Evolutionary conservation across 1,140 invertebrate genomes (phyloP), one percentile per base, ranked within the genome.

Genomic region (Drosophila funebris): DNA sequence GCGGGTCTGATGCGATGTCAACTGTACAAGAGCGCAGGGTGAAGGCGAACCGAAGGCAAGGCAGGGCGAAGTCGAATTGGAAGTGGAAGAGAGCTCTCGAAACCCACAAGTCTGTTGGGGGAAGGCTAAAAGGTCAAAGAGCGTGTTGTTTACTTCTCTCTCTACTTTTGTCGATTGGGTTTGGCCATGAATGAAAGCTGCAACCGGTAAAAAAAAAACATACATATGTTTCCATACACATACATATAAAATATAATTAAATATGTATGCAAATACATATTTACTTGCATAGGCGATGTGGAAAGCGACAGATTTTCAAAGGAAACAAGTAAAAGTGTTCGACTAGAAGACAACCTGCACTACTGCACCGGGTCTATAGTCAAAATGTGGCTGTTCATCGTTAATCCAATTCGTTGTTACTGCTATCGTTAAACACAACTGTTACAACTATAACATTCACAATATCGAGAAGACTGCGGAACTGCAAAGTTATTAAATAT

Each of bases 151-250:
- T 87, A 85, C 82, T n/a, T 24, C 24, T 22, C 31, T 22, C 31
- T 46, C 39, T 39, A 16, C 18, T 22, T 36, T 44, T 33, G 13
- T 29, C 37, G 27, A 27, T 29, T 60, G 31, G 69, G 36, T 56
- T 70, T 88, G 75, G 75, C 82, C 82, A 88, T 88, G 82, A 87
- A 87, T 87, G 82, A 88, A 87, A 82, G 20, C 53, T 44, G 81
- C 63, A 62, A 70, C 14, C 44, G 11, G 24, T 29, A 63, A 33
- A 70, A 11, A 69, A 43, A 37, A 7, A 27, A 27, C 22, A 39
- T 20, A 22, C 14, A 14, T 22, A 14, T 14, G 6, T n/a, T n/a
- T n/a, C 6, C 22, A 48, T 48, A 14, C 18, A 3, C 16, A 6
- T 9, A 11, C 8, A 18, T 18, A 9, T 18, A 5, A 18, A 18